phyloP scores from a whole-genome alignment of 2,797 vertebrate species.

The Lateolabrax maculatus region DNA sequence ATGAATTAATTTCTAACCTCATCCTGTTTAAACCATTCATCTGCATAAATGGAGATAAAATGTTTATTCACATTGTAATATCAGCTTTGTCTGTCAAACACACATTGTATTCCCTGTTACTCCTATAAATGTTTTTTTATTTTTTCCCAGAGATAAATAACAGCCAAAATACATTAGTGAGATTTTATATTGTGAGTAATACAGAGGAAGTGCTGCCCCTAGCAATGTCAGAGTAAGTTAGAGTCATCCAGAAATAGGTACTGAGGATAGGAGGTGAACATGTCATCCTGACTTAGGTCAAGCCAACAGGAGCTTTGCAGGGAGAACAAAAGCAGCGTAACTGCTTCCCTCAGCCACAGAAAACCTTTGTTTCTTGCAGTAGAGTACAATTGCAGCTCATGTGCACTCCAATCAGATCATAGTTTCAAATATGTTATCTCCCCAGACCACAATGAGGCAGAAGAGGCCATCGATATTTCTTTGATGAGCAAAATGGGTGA shows the following conservation, averaged over 20 bases:
- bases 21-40: constrained; percentile 15
- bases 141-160: constrained; percentile 72
- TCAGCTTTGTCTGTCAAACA: constrained; percentile 20
- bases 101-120: constrained; percentile 7
- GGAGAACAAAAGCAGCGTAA: constrained; percentile 75
- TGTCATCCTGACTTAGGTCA: constrained; percentile 83
- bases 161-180: constrained; percentile 73
- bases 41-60: constrained; percentile 17
- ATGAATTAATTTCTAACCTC: constrained; percentile 2
- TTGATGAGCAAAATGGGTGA: constrained; percentile 24
- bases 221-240: constrained; percentile 85
- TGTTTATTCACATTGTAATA: constrained; percentile 2
- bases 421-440: constrained; percentile 54
- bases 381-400: constrained; percentile 48
- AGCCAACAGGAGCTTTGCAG: constrained; percentile 73
- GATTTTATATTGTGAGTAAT: constrained; percentile 78
- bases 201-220: constrained; percentile 77
- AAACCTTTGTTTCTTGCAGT: constrained; percentile 68
- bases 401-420: constrained; percentile 56
- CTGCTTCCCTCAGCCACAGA: constrained; percentile 62
- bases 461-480: constrained; percentile 43
- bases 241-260: constrained; percentile 85
- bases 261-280: constrained; percentile 80
- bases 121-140: constrained; percentile 25
- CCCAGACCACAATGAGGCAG: constrained; percentile 13